A percentile compares a stretch with the other conserved stretches of the same genome.
These are phyloP conservation scores for Nothoprocta perdicaria DNA, from an alignment of 2,113 vertebrate genomes.

Conservation along the genomic window DNA sequence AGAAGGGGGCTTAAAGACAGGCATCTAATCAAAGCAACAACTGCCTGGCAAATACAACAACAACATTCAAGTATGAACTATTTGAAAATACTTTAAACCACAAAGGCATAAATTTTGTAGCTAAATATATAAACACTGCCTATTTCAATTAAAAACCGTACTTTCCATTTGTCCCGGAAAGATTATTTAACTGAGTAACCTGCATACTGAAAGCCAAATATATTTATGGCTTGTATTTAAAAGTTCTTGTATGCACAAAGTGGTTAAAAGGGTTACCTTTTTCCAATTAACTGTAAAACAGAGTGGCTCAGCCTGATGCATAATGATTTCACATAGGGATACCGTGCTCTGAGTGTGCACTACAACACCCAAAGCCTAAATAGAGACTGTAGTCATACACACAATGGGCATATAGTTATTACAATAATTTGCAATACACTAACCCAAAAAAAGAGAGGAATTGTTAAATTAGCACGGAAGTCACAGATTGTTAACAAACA, in stretches of 20 bases:
- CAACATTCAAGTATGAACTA: not conserved
- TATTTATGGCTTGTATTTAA: not conserved
- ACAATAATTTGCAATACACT: not conserved
- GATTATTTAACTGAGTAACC: not conserved
- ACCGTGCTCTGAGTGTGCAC: not conserved
- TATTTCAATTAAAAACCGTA: not conserved
- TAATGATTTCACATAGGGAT: not conserved
- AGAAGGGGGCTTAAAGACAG: slow-evolving; percentile 16
- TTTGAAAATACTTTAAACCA: not conserved
- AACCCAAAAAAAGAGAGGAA: not conserved
- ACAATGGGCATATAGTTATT: not conserved
- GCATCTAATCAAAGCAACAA: not conserved
- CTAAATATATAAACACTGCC: not conserved
- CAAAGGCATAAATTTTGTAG: not conserved
- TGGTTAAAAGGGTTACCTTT: not conserved
- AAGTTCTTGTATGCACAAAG: not conserved
- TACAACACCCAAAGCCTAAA: not conserved
- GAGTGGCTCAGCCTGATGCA: not conserved
- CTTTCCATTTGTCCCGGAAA: not conserved
- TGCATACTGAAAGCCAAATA: not conserved
- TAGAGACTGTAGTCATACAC: not conserved
- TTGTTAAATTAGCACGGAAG: slow-evolving; percentile 12
- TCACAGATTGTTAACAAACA: slow-evolving; percentile 8
- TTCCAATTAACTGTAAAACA: not conserved
- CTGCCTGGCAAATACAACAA: not conserved